Conservation (phyloP, 2,113 vertebrate genomes). For the Crocuta crocuta region DNA sequence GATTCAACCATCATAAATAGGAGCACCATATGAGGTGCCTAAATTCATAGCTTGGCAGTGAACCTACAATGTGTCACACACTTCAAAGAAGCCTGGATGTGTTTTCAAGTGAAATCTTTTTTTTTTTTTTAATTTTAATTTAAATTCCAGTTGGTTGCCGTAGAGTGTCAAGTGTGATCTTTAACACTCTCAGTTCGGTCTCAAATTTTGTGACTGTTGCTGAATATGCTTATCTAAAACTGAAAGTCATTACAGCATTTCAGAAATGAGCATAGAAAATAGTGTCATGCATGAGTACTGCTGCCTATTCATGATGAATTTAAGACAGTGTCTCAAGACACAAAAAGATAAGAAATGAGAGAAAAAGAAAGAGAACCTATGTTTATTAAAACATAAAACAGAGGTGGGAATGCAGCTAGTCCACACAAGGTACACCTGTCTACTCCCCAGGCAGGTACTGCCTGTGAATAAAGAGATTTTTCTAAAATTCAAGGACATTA, state of each 20-base stretch:
- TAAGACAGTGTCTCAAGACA: not conserved
- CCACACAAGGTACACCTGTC: not conserved
- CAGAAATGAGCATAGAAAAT: not conserved
- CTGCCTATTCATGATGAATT: not conserved
- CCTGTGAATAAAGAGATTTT: not conserved
- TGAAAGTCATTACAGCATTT: not conserved
- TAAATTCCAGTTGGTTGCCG: not conserved
- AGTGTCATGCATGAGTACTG: not conserved
- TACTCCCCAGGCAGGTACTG: not conserved
- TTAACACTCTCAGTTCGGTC: conserved; percentile 44
- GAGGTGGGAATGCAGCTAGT: not conserved
- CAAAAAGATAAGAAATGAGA: not conserved
- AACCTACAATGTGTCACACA: conserved; percentile 36
- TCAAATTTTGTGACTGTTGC: conserved; percentile 4
- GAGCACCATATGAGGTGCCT: not conserved
- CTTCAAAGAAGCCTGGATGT: not conserved
- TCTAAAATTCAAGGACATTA: not conserved
- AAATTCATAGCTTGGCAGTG: not conserved
- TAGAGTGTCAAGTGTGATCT: not conserved
- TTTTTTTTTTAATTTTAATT: not conserved
- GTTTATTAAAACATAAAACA: not conserved
- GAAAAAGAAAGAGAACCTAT: not conserved
- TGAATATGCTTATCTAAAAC: conserved; percentile 38
- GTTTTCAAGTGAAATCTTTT: conserved; percentile 9
- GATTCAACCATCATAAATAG: conserved; percentile 14